A percentile compares a stretch with the other conserved stretches of the same genome.
Evolutionary conservation across 2,113 vertebrate genomes (phyloP).

Genomic region (Triplophysa rosa): DNA sequence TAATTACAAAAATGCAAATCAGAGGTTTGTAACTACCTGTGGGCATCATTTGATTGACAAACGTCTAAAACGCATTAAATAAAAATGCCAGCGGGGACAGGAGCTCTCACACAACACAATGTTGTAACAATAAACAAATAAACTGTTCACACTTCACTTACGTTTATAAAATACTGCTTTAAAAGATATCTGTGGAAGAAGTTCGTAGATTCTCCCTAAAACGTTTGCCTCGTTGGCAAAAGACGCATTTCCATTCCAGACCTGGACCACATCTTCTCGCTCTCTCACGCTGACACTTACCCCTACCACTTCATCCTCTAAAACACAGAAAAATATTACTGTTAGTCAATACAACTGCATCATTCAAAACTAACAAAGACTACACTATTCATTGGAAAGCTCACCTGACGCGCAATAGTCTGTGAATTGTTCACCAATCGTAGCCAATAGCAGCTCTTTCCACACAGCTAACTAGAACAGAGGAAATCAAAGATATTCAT

Average conservation of each 20-base stretch:
- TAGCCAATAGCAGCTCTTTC: slow-evolving; percentile 94
- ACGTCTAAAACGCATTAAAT: not conserved
- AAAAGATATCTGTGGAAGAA: slow-evolving; percentile 87
- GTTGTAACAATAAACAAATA: not conserved
- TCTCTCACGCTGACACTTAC: slow-evolving; percentile 92
- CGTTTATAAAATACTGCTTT: slow-evolving; percentile 97
- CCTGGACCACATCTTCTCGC: slow-evolving; percentile 90
- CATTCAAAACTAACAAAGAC: not conserved
- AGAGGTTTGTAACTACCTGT: no score
- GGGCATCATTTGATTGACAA: not conserved
- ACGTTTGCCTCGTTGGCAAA: slow-evolving; percentile 85
- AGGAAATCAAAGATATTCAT: not conserved
- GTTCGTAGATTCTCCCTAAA: slow-evolving; percentile 87
- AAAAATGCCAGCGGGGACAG: not conserved
- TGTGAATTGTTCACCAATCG: slow-evolving; percentile 94
- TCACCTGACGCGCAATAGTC: slow-evolving; percentile 88
- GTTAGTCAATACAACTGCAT: not conserved
- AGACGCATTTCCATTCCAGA: slow-evolving; percentile 94
- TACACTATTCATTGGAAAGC: not conserved
- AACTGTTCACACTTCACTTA: slow-evolving; percentile 83
- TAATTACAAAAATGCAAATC: no score
- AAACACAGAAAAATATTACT: slow-evolving; percentile 15
- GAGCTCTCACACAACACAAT: not conserved
- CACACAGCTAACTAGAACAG: slow-evolving; percentile 83
- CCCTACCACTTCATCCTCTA: slow-evolving; percentile 94